phyloP scores from a whole-genome alignment of 2,113 vertebrate genomes.

The Pluvianellus socialis region DNA sequence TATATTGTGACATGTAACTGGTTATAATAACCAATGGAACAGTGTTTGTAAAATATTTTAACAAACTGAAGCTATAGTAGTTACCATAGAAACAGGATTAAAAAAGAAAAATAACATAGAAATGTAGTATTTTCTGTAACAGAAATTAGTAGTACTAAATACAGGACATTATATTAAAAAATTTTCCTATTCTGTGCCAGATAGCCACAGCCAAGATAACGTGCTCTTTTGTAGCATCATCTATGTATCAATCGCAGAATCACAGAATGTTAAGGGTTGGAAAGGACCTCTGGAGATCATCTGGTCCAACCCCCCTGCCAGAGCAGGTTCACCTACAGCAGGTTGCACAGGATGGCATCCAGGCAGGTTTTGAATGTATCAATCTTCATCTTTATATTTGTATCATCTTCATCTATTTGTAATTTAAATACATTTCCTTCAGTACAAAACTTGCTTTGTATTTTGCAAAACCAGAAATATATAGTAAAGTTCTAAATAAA shows the following conservation, averaged over 20 bases:
- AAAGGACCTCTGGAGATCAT: no score
- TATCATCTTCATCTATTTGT: neutral
- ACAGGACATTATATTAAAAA: neutral
- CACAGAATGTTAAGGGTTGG: no score
- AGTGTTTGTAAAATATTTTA: neutral
- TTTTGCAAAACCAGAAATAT: neutral
- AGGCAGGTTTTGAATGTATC: neutral
- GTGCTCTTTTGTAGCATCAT: neutral
- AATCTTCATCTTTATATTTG: neutral
- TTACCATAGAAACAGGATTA: slow-evolving; percentile 32
- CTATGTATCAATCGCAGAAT: neutral
- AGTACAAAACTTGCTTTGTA: neutral
- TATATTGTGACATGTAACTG: neutral
- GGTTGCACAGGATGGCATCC: no score
- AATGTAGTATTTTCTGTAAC: neutral
- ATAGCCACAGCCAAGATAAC: neutral
- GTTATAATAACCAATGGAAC: neutral
- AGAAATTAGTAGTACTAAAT: neutral
- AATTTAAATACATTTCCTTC: neutral
- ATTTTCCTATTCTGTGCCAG: neutral
- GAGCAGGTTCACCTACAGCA: no score
- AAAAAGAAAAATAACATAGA: neutral
- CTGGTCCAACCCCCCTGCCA: no score
- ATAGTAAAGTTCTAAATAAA: neutral
- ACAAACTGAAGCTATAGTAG: neutral